Percentiles rank a stretch among this genome's conserved stretches.
These are phyloP conservation scores for Neomorphus geoffroyi DNA, from an alignment of 2,797 vertebrate species.

Conservation along the genomic window DNA sequence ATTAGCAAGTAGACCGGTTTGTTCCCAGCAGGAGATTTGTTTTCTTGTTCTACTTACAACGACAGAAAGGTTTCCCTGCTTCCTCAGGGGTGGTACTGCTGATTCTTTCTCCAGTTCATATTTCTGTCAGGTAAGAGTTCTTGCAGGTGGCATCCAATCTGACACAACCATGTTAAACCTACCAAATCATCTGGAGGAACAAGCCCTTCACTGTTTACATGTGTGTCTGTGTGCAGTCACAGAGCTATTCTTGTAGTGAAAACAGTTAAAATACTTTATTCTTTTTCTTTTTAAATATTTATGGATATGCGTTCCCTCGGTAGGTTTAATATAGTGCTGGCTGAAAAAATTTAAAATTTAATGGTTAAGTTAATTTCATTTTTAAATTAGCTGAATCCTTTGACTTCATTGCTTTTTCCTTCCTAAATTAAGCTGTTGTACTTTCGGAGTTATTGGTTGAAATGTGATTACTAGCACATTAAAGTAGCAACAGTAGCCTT, in stretches of 20 bases:
- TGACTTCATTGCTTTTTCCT: neutral
- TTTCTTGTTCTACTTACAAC: neutral
- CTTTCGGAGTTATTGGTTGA: neutral
- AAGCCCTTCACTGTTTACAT: neutral
- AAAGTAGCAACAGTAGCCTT: neutral
- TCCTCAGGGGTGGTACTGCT: neutral
- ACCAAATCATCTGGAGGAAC: neutral
- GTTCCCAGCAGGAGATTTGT: slow-evolving; percentile 13
- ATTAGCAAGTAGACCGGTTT: slow-evolving; percentile 1
- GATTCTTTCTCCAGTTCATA: neutral
- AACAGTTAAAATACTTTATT: neutral
- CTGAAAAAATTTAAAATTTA: neutral
- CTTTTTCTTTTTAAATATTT: neutral
- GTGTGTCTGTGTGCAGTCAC: neutral
- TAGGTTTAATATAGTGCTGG: neutral
- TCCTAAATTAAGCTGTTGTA: neutral
- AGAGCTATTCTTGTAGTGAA: neutral
- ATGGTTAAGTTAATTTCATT: neutral
- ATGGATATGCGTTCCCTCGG: neutral
- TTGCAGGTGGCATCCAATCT: neutral
- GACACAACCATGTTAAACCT: neutral
- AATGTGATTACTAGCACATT: neutral
- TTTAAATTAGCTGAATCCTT: neutral
- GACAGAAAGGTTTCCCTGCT: neutral
- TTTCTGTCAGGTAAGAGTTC: neutral